Evolutionary conservation across 2,888 invertebrate genomes (phyloP), one percentile per base, ranked within the genome.

Genomic region (Endomychus coccineus): DNA sequence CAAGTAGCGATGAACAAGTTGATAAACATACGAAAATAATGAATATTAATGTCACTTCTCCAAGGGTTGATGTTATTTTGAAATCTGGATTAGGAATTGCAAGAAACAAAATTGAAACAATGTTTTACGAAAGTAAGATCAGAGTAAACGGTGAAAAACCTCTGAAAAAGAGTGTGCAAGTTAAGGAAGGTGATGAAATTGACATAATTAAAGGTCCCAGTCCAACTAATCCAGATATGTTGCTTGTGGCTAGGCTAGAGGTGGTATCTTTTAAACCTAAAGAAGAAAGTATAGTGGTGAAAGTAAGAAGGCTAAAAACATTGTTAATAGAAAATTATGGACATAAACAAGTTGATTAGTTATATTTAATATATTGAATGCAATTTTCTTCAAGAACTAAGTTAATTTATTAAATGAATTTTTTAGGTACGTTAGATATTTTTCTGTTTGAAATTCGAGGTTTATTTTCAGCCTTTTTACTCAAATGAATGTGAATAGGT

Each of bases 121-220:
- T 78, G 30, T 86, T 90, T 60, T 89, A 87, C 66, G 82, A 83
- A 46, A 84, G 82, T 55, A 83, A 77, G 69, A 75, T 90, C 42
- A 74, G 85, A 54, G 61, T 87, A 0, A 90, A 90, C 68, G 88
- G 87, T 4, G 70, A 74, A 45, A 85, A 83, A 59, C 64, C 85
- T 1, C 43, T 69, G 21, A 90, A 90, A 62, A 90, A 90, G 65
- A 83, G 85, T 62, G 58, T 62, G 10, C 62, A 70, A 51, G 80
- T 87, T 62, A 68, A 47, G 24, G 53, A 51, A 40, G 84, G 81
- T 7, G 86, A 87, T 68, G 85, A 86, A 68, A 69, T 89, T 42
- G 90, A 90, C 66, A 55, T 87, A 0, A 71, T 89, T 39, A 79
- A 78, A 61, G 76, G 78, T 33, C 65, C 71, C 2, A 81, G 78